Conservation (phyloP, 2,888 invertebrate genomes). For the Agrochola lota region DNA sequence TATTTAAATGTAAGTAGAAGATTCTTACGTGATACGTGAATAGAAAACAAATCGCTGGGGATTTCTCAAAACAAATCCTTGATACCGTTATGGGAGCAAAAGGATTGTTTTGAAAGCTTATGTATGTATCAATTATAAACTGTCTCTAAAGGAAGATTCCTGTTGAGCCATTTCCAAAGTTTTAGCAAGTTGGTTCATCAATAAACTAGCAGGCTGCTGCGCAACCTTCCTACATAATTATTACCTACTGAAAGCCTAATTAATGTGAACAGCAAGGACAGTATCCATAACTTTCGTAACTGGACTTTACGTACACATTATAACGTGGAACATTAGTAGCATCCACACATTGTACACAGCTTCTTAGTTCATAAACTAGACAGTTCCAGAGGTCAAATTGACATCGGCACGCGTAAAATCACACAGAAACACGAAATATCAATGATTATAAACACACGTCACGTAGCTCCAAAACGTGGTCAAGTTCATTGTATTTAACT, state of each 20-base stretch:
- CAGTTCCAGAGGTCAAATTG: slow-evolving; percentile 16
- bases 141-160: background rate
- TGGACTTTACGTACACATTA: slow-evolving; percentile 16
- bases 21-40: slow-evolving; percentile 56
- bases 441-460: background rate
- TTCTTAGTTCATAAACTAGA: slow-evolving; percentile 4
- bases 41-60: slow-evolving; percentile 38
- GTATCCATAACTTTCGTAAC: slow-evolving; percentile 23
- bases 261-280: slow-evolving; percentile 7
- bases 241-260: slow-evolving; percentile 27
- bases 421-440: slow-evolving; percentile 11
- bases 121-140: slow-evolving; percentile 6
- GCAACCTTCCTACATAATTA: slow-evolving; percentile 22
- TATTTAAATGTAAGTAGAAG: slow-evolving; percentile 53
- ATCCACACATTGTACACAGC: background rate
- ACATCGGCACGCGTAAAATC: slow-evolving; percentile 1
- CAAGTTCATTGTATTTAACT: slow-evolving; percentile 41
- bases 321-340: slow-evolving; percentile 15
- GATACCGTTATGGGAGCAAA: slow-evolving; percentile 36
- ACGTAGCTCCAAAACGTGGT: slow-evolving; percentile 9
- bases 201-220: slow-evolving; percentile 13
- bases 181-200: slow-evolving; percentile 20
- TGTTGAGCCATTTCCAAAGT: slow-evolving; percentile 13
- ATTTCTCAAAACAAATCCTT: slow-evolving; percentile 40
- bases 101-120: slow-evolving; percentile 25